phyloP scores from a whole-genome alignment of 2,113 vertebrate genomes.

The Crotalus horridus region DNA sequence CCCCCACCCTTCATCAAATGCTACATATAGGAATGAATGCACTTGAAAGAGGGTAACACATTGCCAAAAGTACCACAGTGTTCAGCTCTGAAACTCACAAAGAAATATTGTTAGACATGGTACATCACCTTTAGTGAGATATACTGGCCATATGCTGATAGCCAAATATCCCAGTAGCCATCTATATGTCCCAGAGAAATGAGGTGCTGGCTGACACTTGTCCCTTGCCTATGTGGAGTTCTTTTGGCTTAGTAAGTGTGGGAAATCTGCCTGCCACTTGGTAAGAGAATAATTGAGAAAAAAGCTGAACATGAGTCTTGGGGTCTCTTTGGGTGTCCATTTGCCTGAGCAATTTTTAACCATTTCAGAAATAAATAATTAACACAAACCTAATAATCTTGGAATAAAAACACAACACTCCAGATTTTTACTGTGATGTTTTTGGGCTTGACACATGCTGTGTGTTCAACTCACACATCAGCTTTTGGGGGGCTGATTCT shows the following conservation, averaged over 20 bases:
- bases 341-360: background rate
- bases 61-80: conserved; percentile 33
- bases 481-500: background rate
- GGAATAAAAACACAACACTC: background rate
- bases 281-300: background rate
- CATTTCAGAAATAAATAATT: background rate
- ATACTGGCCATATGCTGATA: conserved; percentile 31
- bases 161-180: conserved; percentile 2
- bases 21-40: background rate
- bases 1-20: background rate
- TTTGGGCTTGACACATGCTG: background rate
- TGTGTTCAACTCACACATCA: background rate
- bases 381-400: background rate
- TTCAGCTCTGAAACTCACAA: conserved; percentile 10
- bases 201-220: rapidly evolving
- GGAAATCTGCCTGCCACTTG: background rate
- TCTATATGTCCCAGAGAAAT: rapidly evolving
- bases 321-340: background rate
- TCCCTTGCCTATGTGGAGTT: background rate
- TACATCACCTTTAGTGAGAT: conserved; percentile 57
- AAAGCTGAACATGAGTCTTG: background rate
- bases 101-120: conserved; percentile 36
- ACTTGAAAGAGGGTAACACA: background rate
- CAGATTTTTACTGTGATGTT: background rate
- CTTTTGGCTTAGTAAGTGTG: background rate